Percentiles rank a stretch among this genome's conserved stretches.
Evolutionary conservation across 2,888 invertebrate species (phyloP).

Genomic region (Amblyjoppa proteus): DNA sequence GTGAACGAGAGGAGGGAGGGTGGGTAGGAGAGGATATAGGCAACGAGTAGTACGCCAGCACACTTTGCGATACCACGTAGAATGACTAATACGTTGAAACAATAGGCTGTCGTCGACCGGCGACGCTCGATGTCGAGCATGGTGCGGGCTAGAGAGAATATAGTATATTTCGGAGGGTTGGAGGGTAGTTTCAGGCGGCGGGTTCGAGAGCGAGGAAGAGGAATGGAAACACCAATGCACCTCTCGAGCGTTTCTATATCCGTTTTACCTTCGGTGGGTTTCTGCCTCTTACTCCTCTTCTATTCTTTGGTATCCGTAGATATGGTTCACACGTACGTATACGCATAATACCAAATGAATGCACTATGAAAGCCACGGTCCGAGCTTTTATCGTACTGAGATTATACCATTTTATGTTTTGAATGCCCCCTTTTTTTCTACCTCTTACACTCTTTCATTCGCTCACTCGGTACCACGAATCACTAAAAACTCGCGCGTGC

Average conservation of each 20-base stretch:
- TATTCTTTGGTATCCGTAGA: constrained; percentile 8
- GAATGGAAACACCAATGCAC: constrained; percentile 84
- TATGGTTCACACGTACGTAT: constrained; percentile 67
- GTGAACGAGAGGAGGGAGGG: constrained; percentile 61
- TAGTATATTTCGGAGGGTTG: constrained; percentile 26
- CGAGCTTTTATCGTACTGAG: constrained; percentile 78
- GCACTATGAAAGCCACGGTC: constrained; percentile 53
- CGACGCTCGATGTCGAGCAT: constrained; percentile 59
- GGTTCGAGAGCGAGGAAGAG: constrained; percentile 67
- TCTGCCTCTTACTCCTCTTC: constrained; percentile 41
- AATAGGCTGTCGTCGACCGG: constrained; percentile 83
- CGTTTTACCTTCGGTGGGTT: constrained; percentile 77
- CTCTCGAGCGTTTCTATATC: constrained; percentile 84
- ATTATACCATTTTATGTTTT: constrained; percentile 67
- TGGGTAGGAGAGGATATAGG: constrained; percentile 69
- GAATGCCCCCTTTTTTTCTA: constrained; percentile 51
- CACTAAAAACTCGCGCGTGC: constrained; percentile 44
- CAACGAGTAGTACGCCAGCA: constrained; percentile 77
- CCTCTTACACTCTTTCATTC: constrained; percentile 31
- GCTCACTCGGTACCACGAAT: constrained; percentile 47
- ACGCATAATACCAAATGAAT: constrained; percentile 39
- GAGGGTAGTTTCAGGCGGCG: constrained; percentile 35
- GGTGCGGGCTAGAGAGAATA: constrained; percentile 26
- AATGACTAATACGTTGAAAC: constrained; percentile 85
- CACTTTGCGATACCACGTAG: constrained; percentile 83